These are phyloP conservation scores for Mesopsocus fuscifrons DNA, from an alignment of 2,888 invertebrate species.

Conservation along the genomic window DNA sequence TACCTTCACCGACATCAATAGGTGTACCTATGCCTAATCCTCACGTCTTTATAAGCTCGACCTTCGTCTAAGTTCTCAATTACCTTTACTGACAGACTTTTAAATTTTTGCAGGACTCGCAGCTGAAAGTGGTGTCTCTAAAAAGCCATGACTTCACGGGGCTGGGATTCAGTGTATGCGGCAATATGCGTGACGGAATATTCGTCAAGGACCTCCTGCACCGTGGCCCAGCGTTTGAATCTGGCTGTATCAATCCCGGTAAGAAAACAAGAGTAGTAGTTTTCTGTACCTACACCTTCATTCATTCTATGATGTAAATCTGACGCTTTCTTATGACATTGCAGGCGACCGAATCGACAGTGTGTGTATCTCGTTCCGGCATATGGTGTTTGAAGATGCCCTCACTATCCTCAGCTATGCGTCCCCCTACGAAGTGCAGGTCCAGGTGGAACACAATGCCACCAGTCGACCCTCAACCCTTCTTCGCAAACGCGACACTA, in stretches of 20 bases:
- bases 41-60: no score
- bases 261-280: no score
- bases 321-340: conserved; percentile 14
- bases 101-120: conserved; percentile 34
- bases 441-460: conserved; percentile 42
- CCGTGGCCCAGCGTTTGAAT: conserved; percentile 74
- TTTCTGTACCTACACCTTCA: neutral
- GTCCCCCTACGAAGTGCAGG: conserved; percentile 71
- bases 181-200: conserved; percentile 82
- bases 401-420: conserved; percentile 76
- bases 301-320: neutral
- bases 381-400: conserved; percentile 80
- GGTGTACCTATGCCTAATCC: no score
- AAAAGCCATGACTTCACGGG: conserved; percentile 78
- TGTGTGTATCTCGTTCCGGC: conserved; percentile 70
- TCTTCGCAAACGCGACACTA: conserved; percentile 25
- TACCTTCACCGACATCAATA: no score
- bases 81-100: no score
- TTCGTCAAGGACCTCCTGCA: conserved; percentile 71
- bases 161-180: conserved; percentile 68
- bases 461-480: conserved; percentile 25
- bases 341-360: conserved; percentile 74
- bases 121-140: conserved; percentile 45
- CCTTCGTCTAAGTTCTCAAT: no score
- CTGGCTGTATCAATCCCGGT: conserved; percentile 64